Base-by-base conservation (phyloP, 2,113 vertebrate species). In the Todiramphus chloris region DNA sequence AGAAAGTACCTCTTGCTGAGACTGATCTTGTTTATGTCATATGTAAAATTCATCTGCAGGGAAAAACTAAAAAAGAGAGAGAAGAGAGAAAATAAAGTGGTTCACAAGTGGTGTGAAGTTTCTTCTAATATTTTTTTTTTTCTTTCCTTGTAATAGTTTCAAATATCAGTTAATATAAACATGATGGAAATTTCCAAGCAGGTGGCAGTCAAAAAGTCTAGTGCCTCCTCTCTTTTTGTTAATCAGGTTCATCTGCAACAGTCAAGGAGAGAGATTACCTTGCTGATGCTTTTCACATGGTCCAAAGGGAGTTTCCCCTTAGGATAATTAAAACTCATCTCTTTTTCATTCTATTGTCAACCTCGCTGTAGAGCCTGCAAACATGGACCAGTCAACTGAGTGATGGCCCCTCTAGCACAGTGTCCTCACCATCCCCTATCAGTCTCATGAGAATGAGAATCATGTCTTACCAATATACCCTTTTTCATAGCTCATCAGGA, bases 351-450 rank as follows among this genome's bases (percentile, higher is more conserved):
- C 21, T 3, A 1, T 62, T 76, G 37, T 93, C 33, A 88, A 6
- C 35, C 51, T 66, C 31, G 18, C n/a, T 77, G 23, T 48, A 51
- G 20, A 39, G 23, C 25, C 10, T 50, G 28, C 15, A 70, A n/a
- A 48, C 24, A 43, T 27, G 5, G 21, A 39, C 24, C 10, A 73
- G 8, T 10, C 16, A 41, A 20, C 31, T 43, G 27, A 21, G 7
- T 0, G 0, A 13, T 31, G 43, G 11, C n/a, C 3, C 11, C 24
- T 44, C 13, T 59, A 79, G 43, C 16, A 10, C 24, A 10, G 13
- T 41, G 33, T 50, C 82, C 18, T 73, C 21, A 35, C 31, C 31
- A n/a, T 35, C 18, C 16, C 11, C 8, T 56, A 3, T 8, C 1
- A 1, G 4, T 15, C 28, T 53, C 10, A 35, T 30, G 5, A 31